Conservation (phyloP, 2,797 vertebrate genomes). For the Pipistrellus nathusii region DNA sequence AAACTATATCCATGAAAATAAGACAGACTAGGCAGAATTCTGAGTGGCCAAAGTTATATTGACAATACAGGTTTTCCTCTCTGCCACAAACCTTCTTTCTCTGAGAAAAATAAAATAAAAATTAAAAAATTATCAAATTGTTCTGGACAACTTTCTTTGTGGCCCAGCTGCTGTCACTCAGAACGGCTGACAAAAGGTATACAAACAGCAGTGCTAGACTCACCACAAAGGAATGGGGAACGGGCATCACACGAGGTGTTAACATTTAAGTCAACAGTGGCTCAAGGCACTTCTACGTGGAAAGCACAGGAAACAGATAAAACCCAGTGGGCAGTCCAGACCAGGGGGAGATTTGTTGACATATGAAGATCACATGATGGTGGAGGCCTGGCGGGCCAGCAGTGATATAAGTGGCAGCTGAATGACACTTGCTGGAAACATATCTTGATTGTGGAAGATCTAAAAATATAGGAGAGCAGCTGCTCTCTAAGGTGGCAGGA, state of each 20-base stretch:
- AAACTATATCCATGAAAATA: no score
- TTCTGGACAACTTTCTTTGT: conserved; percentile 3
- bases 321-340: conserved; percentile 1
- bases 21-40: no score
- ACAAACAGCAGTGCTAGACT: background rate
- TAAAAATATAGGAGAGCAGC: background rate
- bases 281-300: background rate
- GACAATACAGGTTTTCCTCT: no score
- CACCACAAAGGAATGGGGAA: conserved; percentile 21
- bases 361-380: background rate
- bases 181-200: background rate
- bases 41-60: no score
- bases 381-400: background rate
- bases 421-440: background rate
- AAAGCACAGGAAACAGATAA: background rate
- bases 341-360: background rate
- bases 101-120: no score
- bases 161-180: background rate
- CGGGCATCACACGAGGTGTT: background rate
- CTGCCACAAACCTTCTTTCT: no score
- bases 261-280: conserved; percentile 1
- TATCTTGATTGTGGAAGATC: background rate
- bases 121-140: background rate
- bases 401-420: background rate
- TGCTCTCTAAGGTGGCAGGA: background rate